Evolutionary conservation across 2,797 vertebrate genomes (phyloP).

Genomic region (Sparus aurata): DNA sequence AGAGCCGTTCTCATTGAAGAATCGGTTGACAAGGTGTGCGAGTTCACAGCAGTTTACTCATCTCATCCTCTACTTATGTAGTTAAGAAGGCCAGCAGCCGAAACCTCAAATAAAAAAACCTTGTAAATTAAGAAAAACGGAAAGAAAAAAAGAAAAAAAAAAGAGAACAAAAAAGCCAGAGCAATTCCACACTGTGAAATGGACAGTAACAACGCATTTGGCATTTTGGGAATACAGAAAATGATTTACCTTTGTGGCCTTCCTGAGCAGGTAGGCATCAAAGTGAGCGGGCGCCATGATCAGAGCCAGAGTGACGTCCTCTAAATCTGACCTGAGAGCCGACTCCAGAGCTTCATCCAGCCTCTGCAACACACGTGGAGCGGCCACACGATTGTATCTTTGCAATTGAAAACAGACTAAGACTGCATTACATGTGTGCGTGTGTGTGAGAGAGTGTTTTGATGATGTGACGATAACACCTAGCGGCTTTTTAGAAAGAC

Average conservation of each 20-base stretch:
- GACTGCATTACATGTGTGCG: neutral
- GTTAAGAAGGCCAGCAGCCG: neutral
- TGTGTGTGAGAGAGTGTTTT: neutral
- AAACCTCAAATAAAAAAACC: neutral
- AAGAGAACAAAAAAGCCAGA: no score
- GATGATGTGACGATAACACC: neutral
- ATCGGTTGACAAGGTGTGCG: neutral
- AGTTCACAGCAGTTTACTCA: neutral
- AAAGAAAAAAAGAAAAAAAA: no score
- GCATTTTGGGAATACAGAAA: neutral
- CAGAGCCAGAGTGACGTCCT: conserved; percentile 87
- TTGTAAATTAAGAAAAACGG: neutral
- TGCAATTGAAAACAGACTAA: neutral
- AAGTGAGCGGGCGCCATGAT: conserved; percentile 90
- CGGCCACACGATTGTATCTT: neutral
- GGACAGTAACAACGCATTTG: neutral
- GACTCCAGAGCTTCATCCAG: conserved; percentile 86
- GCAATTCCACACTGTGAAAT: neutral
- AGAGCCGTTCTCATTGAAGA: no score
- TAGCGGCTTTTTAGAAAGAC: no score
- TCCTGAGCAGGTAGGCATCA: conserved; percentile 89
- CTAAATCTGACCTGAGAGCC: conserved; percentile 84
- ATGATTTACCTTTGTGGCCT: conserved; percentile 88
- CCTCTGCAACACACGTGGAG: conserved; percentile 76
- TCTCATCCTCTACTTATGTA: neutral